These are phyloP conservation scores for Archocentrus centrarchus DNA, from an alignment of 2,113 vertebrate genomes.

Conservation along the genomic window DNA sequence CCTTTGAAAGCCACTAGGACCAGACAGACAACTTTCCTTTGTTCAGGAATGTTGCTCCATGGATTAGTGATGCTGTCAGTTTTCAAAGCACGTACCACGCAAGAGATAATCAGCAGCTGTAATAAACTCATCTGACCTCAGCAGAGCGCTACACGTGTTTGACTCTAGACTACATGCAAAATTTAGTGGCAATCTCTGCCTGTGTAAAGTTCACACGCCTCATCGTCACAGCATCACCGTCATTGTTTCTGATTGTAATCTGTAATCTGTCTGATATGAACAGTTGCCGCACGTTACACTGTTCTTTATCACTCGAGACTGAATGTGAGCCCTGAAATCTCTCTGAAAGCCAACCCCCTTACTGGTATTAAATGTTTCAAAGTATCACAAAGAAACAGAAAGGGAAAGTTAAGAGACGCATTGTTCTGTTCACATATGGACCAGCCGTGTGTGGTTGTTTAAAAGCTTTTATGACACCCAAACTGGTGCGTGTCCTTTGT, in stretches of 20 bases:
- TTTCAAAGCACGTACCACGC: neutral
- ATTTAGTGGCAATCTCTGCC: neutral
- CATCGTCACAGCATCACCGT: neutral
- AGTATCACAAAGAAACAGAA: neutral
- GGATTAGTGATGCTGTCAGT: neutral
- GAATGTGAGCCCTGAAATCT: neutral
- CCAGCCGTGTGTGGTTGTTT: neutral
- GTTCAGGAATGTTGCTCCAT: constrained; percentile 18
- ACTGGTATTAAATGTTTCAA: neutral
- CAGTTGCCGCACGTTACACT: neutral
- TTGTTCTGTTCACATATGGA: constrained; percentile 4
- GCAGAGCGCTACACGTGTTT: neutral
- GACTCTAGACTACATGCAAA: neutral
- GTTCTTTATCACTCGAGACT: neutral
- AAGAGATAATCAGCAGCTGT: neutral
- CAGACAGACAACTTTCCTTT: constrained; percentile 1
- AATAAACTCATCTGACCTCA: neutral
- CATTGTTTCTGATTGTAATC: neutral
- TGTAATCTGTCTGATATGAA: neutral
- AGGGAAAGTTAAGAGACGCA: neutral
- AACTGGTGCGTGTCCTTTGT: neutral
- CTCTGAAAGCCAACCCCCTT: neutral
- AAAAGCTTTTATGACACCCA: neutral
- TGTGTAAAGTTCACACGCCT: neutral
- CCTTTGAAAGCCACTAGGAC: neutral